Base-by-base conservation (phyloP, 2,797 vertebrate species). In the Myiotriccus ornatus region DNA sequence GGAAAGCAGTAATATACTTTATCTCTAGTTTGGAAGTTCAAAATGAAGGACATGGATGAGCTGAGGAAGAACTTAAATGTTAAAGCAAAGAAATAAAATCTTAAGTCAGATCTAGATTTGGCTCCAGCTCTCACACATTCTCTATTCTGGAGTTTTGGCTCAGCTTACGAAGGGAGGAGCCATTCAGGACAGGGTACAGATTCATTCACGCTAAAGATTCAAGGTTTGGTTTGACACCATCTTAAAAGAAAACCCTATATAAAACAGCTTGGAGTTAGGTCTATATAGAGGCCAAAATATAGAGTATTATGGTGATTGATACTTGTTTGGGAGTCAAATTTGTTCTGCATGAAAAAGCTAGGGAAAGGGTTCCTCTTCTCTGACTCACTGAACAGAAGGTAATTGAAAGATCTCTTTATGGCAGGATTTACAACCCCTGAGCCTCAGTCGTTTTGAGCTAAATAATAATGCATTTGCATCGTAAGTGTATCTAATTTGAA, bases 401-500 rank as follows among this genome's bases (percentile, higher is more conserved):
- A 95, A 95, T 96, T 94, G 78, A 89, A 94, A 88, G 93, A 93
- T 95, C 92, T 96, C 89, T 90, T 95, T 95, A 95, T 92, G 78
- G 96, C 78, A 87, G 91, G 95, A 96, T 93, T 92, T 95, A 96
- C 69, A 73, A 96, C 94, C 93, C 70, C 55, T 15, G 87, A 95
- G 92, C 69, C 85, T 92, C 57, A 79, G 92, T 91, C 37, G 39
- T 94, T 94, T 94, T 95, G 92, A 96, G 82, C 95, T 90, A 96
- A 96, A 97, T 96, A 92, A 96, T 95, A 94, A 96, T 90, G 86
- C 83, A 85, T 95, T 96, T 94, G 90, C 95, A 90, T 96, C 49
- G 46, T 95, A 93, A 96, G 93, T 96, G 95, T 95, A 96, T 96
- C 96, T 97, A 95, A 96, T 96, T 95, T 97, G 96, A 96, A 96